Conservation (phyloP, 2,888 invertebrate genomes). For the Trachelus iudaicus region DNA sequence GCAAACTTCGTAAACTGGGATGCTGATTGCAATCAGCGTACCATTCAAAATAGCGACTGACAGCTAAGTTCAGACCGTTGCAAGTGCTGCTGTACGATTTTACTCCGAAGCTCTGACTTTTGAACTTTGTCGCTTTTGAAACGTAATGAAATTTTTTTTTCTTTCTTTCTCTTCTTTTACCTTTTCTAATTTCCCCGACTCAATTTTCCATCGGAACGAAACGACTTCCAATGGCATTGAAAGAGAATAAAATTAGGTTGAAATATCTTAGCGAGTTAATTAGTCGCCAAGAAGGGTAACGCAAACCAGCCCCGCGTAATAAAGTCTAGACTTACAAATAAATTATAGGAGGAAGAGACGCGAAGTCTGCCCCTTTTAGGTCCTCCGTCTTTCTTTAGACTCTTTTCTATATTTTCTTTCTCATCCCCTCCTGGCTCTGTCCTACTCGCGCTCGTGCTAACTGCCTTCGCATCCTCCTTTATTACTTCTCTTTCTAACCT, state of each 20-base stretch:
- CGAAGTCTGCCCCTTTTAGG: neutral
- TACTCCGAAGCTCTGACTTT: too few relatives aligned
- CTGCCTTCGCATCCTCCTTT: neutral
- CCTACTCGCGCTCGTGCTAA: neutral
- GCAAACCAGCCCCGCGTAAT: conserved; percentile 21
- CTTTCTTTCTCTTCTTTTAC: too few relatives aligned
- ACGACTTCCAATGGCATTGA: too few relatives aligned
- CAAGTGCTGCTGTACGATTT: too few relatives aligned
- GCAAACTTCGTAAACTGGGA: neutral
- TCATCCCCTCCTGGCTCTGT: neutral
- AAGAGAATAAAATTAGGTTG: neutral
- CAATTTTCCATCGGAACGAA: too few relatives aligned
- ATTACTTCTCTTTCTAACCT: too few relatives aligned
- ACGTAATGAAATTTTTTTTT: too few relatives aligned
- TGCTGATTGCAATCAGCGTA: conserved; percentile 36
- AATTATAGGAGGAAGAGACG: neutral
- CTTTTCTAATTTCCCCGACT: too few relatives aligned
- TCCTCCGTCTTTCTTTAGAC: neutral
- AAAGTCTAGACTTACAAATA: neutral
- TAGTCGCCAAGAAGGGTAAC: conserved; percentile 9
- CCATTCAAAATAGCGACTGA: conserved; percentile 29
- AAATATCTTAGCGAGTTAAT: neutral
- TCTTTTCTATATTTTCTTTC: too few relatives aligned
- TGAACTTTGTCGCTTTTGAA: too few relatives aligned
- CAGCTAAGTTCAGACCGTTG: conserved; percentile 1